phyloP scores from a whole-genome alignment of 2,888 invertebrate genomes.

The Hypomecis atomaria region DNA sequence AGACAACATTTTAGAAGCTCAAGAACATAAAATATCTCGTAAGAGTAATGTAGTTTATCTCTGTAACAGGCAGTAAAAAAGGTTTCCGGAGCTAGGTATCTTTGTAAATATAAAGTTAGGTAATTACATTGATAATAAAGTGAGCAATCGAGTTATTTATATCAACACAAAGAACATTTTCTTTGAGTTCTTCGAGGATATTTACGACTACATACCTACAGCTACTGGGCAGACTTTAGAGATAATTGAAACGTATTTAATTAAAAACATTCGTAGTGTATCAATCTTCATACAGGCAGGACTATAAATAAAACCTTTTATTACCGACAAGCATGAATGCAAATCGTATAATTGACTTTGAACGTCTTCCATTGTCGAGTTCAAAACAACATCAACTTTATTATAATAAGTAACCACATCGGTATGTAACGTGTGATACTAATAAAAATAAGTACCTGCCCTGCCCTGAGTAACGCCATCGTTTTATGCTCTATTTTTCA shows the following conservation, averaged over 20 bases:
- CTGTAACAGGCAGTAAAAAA: no score
- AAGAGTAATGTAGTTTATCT: no score
- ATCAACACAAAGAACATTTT: no score
- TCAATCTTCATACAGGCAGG: conserved; percentile 28
- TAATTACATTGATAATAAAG: no score
- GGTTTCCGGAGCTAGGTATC: no score
- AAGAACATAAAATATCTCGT: no score
- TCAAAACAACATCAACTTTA: conserved; percentile 14
- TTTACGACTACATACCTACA: background rate
- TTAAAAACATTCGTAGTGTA: conserved; percentile 39
- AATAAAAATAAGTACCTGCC: conserved; percentile 21
- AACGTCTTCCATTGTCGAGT: conserved; percentile 22
- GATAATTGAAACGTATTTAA: conserved; percentile 51
- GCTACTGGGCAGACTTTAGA: conserved; percentile 8
- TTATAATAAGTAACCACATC: background rate
- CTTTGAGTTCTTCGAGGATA: background rate
- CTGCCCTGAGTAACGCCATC: conserved; percentile 28
- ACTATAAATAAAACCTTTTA: conserved; percentile 43
- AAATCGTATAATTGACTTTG: conserved; percentile 40
- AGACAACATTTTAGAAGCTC: no score
- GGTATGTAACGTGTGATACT: background rate
- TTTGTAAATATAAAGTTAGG: no score
- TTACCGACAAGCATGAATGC: conserved; percentile 37
- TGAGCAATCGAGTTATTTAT: no score
- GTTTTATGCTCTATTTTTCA: no score